phyloP scores from a whole-genome alignment of 2,113 vertebrate species.

The Spheniscus mendiculus region DNA sequence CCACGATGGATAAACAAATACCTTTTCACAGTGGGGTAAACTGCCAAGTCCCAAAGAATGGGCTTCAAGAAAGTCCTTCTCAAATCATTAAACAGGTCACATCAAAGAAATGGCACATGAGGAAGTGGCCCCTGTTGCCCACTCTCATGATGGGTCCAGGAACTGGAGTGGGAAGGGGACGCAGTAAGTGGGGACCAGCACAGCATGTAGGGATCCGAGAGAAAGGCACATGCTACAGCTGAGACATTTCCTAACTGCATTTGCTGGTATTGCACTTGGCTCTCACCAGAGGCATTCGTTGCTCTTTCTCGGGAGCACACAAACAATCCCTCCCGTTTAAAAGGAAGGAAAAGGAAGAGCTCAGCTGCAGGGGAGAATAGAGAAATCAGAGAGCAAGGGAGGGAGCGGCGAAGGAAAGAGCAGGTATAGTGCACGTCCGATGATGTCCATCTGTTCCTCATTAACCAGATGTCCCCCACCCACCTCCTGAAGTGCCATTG shows the following conservation, averaged over 20 bases:
- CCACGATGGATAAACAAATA: neutral
- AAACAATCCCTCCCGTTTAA: neutral
- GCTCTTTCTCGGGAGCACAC: neutral
- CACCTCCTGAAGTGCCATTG: constrained; percentile 69
- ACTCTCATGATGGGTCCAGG: neutral
- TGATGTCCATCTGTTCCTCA: constrained; percentile 70
- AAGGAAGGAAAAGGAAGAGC: constrained; percentile 21
- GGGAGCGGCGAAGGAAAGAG: neutral
- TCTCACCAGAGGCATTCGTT: neutral
- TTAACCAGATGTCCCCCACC: constrained; percentile 70
- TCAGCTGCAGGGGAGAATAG: neutral
- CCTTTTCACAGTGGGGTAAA: neutral
- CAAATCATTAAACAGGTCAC: neutral
- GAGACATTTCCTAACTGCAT: neutral
- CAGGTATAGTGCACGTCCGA: constrained; percentile 25
- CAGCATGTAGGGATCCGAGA: neutral
- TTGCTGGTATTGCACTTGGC: neutral
- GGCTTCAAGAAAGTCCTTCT: neutral
- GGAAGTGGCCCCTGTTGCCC: neutral
- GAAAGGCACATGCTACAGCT: neutral
- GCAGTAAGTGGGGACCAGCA: neutral
- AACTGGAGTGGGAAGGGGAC: neutral
- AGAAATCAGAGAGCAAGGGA: constrained; percentile 29
- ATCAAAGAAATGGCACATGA: neutral
- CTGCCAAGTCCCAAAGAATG: neutral